These are phyloP conservation scores for Xestoiulus laeticollis DNA, from an alignment of 2,888 invertebrate genomes.

Conservation along the genomic window DNA sequence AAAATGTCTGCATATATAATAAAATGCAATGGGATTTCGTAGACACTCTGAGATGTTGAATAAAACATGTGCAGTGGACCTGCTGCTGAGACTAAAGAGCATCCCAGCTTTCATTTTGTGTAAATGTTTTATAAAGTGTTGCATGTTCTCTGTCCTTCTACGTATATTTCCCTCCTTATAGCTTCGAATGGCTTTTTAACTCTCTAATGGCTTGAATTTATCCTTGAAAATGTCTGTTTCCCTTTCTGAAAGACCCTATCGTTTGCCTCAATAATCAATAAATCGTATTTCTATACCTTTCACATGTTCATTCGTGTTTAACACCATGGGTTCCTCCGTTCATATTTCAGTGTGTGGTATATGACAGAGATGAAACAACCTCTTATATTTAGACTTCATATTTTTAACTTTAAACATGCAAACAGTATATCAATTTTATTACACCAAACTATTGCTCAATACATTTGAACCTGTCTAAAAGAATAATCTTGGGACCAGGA, in stretches of 20 bases:
- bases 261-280: conserved; percentile 5
- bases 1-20: background rate
- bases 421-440: too few relatives aligned
- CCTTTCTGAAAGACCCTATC: background rate
- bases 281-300: background rate
- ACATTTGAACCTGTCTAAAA: too few relatives aligned
- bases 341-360: background rate
- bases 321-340: background rate
- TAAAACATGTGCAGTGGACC: background rate
- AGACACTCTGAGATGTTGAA: conserved; percentile 2
- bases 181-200: background rate
- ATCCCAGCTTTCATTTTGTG: conserved; percentile 8
- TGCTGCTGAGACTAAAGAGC: conserved; percentile 11
- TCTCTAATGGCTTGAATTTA: conserved; percentile 4
- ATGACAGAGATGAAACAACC: background rate
- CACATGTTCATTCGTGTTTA: background rate
- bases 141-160: background rate
- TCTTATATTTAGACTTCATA: too few relatives aligned
- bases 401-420: too few relatives aligned
- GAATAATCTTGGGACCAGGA: too few relatives aligned
- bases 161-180: background rate
- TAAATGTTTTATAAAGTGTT: conserved; percentile 35
- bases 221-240: background rate
- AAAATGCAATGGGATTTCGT: conserved; percentile 28
- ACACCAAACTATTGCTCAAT: too few relatives aligned